Conservation (phyloP, 2,888 invertebrate species). For the Spodoptera littoralis region DNA sequence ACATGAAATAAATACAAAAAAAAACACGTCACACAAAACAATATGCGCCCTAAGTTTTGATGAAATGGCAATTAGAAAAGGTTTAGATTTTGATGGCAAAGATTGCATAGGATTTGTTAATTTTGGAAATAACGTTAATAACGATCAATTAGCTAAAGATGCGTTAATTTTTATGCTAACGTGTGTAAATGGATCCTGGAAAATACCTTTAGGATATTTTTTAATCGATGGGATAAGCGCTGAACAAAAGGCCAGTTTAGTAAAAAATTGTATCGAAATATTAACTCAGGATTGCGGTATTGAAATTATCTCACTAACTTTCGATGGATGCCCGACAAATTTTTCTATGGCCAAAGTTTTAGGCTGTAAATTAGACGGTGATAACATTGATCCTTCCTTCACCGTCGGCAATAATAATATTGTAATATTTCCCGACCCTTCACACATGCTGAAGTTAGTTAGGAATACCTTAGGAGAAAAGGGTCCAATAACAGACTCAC, state of each 20-base stretch:
- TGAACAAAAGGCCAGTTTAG: neutral
- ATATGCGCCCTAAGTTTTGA: constrained; percentile 5
- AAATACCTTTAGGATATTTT: too few species aligned
- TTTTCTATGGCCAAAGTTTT: constrained; percentile 8
- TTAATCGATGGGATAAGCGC: too few species aligned
- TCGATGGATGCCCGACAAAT: constrained; percentile 8
- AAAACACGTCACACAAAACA: neutral
- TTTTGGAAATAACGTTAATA: too few species aligned
- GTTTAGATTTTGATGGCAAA: neutral
- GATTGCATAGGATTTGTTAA: too few species aligned
- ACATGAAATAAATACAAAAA: neutral
- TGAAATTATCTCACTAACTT: constrained; percentile 10
- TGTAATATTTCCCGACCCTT: constrained; percentile 21
- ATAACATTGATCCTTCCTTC: constrained; percentile 2
- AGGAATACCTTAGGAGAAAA: constrained; percentile 13
- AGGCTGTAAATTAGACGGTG: neutral
- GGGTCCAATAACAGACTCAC: constrained; percentile 3
- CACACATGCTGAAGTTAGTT: constrained; percentile 22
- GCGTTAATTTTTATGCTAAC: too few species aligned
- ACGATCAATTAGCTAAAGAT: too few species aligned
- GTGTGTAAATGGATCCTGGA: too few species aligned
- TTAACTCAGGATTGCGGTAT: constrained; percentile 2
- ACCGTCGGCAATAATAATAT: constrained; percentile 3
- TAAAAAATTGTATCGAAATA: constrained; percentile 4
- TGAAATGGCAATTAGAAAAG: constrained; percentile 19